Evolutionary conservation across 1,140 invertebrate species (phyloP).

Genomic region (Drosophila varians): DNA sequence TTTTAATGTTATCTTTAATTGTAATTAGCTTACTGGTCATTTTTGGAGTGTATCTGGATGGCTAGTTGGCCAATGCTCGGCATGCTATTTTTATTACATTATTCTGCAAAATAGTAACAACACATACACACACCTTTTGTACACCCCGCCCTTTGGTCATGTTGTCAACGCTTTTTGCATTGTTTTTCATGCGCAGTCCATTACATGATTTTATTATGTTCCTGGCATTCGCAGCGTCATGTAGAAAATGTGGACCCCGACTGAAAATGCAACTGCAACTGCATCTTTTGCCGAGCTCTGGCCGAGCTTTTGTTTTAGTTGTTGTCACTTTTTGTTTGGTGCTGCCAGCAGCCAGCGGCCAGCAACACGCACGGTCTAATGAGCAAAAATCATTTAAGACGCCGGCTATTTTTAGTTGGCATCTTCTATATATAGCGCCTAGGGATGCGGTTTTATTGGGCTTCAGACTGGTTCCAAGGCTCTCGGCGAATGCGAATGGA

Average conservation of each 20-base stretch:
- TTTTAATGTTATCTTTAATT: not conserved
- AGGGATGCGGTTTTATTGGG: constrained; percentile 62
- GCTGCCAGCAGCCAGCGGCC: constrained; percentile 54
- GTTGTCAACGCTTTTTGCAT: constrained; percentile 79
- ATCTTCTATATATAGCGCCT: constrained; percentile 73
- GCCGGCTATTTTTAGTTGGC: constrained; percentile 74
- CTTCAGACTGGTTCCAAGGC: constrained; percentile 62
- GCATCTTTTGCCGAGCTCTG: constrained; percentile 10
- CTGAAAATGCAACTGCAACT: constrained; percentile 14
- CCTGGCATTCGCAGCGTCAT: constrained; percentile 80
- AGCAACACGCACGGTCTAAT: constrained; percentile 77
- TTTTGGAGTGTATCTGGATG: constrained; percentile 32
- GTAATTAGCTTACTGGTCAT: not conserved
- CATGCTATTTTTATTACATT: constrained; percentile 82
- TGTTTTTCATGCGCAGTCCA: constrained; percentile 80
- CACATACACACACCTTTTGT: constrained; percentile 30
- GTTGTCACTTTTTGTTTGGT: constrained; percentile 74
- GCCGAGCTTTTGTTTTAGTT: constrained; percentile 78
- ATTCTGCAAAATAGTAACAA: constrained; percentile 81
- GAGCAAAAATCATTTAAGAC: constrained; percentile 82
- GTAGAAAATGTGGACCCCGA: constrained; percentile 68
- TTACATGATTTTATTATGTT: constrained; percentile 82
- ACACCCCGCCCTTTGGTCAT: constrained; percentile 18
- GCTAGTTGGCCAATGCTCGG: constrained; percentile 54
- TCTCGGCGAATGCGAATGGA: constrained; percentile 19